Conservation (phyloP, 2,113 vertebrate genomes). For the Onychostoma macrolepis region DNA sequence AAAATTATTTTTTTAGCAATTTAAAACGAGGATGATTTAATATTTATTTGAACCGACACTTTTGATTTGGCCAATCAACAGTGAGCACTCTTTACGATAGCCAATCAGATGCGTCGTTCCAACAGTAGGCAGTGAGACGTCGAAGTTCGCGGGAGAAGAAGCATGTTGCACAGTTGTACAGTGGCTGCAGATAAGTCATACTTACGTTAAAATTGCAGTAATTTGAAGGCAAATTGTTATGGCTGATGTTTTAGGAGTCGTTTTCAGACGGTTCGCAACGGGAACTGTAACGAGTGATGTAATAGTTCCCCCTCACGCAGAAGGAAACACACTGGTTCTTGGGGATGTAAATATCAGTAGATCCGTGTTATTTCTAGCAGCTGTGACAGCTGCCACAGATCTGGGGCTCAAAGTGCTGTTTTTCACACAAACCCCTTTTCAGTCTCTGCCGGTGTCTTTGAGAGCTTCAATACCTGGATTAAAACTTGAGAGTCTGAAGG, state of each 20-base stretch:
- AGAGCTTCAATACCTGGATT: constrained; percentile 63
- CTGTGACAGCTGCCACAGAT: constrained; percentile 72
- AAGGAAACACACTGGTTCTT: constrained; percentile 61
- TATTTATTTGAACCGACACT: not conserved
- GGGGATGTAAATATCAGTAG: constrained; percentile 67
- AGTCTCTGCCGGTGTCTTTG: constrained; percentile 69
- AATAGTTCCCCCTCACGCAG: not conserved
- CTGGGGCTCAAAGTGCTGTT: constrained; percentile 67
- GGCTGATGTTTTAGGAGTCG: constrained; percentile 67
- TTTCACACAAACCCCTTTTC: constrained; percentile 70
- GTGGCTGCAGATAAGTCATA: not conserved
- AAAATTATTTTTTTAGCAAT: not conserved
- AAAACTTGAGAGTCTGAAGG: constrained; percentile 72
- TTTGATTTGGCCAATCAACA: constrained; percentile 34
- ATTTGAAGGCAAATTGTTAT: constrained; percentile 52
- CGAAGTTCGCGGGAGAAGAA: constrained; percentile 7
- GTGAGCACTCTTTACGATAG: not conserved
- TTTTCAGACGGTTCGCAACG: constrained; percentile 66
- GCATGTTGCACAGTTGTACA: not conserved
- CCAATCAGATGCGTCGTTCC: constrained; percentile 2
- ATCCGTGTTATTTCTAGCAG: constrained; percentile 72
- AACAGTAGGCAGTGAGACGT: not conserved
- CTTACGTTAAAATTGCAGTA: not conserved
- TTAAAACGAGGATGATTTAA: not conserved
- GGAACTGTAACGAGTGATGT: not conserved